phyloP scores from a whole-genome alignment of 30 jellyfish, hydroid and myxozoan species.

The Aurelia coerulea region DNA sequence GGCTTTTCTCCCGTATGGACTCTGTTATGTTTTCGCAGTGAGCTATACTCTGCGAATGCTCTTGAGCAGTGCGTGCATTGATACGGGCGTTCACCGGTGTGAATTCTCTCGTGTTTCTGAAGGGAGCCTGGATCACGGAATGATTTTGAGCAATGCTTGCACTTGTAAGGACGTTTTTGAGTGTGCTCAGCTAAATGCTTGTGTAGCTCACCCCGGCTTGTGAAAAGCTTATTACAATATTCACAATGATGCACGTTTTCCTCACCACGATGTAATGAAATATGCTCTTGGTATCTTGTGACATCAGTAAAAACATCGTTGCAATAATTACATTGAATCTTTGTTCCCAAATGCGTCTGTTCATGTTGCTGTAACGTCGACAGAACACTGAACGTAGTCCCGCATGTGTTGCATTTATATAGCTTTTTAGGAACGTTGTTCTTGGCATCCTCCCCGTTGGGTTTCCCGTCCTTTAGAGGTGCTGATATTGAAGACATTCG shows the following conservation, averaged over 20 bases:
- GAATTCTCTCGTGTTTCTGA: slow-evolving; percentile 92
- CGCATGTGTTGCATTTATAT: slow-evolving; percentile 74
- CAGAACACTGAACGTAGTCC: slow-evolving; percentile 87
- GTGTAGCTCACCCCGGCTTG: slow-evolving; percentile 94
- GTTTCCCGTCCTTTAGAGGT: not conserved
- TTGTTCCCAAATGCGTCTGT: slow-evolving; percentile 69
- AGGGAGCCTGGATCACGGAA: slow-evolving; percentile 99
- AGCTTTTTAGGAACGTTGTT: slow-evolving; percentile 43
- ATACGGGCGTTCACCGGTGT: slow-evolving; percentile 96
- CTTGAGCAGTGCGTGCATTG: slow-evolving; percentile 74
- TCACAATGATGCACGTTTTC: slow-evolving; percentile 91
- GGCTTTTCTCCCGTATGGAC: slow-evolving; percentile 97
- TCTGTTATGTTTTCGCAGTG: slow-evolving; percentile 86
- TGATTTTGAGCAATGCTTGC: slow-evolving; percentile 86
- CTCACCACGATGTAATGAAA: slow-evolving; percentile 93
- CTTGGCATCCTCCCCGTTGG: not conserved
- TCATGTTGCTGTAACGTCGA: slow-evolving; percentile 88
- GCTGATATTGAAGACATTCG: slow-evolving; percentile 8
- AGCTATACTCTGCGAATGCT: slow-evolving; percentile 96
- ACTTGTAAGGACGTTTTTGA: slow-evolving; percentile 90
- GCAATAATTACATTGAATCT: slow-evolving; percentile 84
- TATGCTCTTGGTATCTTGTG: slow-evolving; percentile 72
- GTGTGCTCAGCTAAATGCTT: slow-evolving; percentile 93
- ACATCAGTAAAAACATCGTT: slow-evolving; percentile 63
- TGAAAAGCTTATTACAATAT: slow-evolving; percentile 76